Base-by-base conservation (phyloP, 2,113 vertebrate species). In the Gymnarchus niloticus region DNA sequence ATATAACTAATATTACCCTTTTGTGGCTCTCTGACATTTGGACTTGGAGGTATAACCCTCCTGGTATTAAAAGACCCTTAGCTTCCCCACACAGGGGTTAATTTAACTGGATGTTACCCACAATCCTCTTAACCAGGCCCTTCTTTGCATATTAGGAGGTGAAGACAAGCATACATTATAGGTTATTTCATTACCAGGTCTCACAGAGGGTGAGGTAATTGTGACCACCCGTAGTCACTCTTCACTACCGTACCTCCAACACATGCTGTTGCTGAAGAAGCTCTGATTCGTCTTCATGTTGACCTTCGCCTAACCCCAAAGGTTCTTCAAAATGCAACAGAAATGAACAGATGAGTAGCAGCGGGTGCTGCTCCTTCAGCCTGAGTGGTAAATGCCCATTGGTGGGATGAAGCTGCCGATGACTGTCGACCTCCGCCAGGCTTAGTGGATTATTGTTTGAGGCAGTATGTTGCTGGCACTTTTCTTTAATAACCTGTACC, bases 151-250 rank as follows among this genome's bases (percentile, higher is more conserved):
- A 88, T 78, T 56, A 89, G 86, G 88, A 85, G 89, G 92, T 91
- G 90, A 91, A 90, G 78, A 73, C 87, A 89, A 73, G 81, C 88
- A 90, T 88, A 77, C 88, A 76, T 84, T 89, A 91, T 89, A 90
- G 86, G 84, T 92, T 94, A 93, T 93, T 93, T 92, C 91, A 91
- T 88, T 88, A 49, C 83, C 85, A 12, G n/a, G 33, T 56, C 37
- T 37, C 46, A 17, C 81, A 10, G 12, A 61, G 81, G 81, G 49
- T 14, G 23, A 23, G 28, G 65, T 78, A 87, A 84, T 80, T 56
- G 17, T 82, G 25, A 61, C 12, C 65, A 37, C 14, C 41, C 12
- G n/a, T 33, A 17, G 25, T 65, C 59, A 33, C 1, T 41, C 33
- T 10, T 73, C 65, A 5, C 12, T 73, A 41, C 9, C 19, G 61